phyloP scores from a whole-genome alignment of 1,140 invertebrate genomes.

The Papilio machaon region DNA sequence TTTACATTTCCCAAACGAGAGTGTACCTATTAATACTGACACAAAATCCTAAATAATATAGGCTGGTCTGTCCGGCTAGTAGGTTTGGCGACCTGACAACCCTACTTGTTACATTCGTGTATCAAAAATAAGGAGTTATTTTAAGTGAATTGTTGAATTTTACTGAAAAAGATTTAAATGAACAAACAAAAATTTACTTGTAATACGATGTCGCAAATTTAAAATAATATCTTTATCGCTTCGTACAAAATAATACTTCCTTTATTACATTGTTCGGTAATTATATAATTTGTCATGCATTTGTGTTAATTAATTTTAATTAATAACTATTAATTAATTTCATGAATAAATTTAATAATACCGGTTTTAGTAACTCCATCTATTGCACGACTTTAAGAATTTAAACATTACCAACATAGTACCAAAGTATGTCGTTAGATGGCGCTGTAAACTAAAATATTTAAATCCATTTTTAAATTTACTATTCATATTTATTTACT shows the following conservation, averaged over 20 bases:
- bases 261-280: constrained; percentile 5
- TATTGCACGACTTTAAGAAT: neutral
- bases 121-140: too few species aligned
- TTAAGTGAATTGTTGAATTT: too few species aligned
- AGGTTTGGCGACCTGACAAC: too few species aligned
- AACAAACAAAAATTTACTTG: too few species aligned
- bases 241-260: neutral
- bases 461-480: neutral
- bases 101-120: too few species aligned
- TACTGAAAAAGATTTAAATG: too few species aligned
- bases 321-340: too few species aligned
- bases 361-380: neutral
- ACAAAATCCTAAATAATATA: too few species aligned
- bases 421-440: constrained; percentile 29
- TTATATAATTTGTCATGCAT: neutral
- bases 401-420: neutral
- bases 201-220: neutral
- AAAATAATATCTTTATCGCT: neutral
- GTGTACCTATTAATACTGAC: too few species aligned
- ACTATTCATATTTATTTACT: neutral
- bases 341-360: neutral
- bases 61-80: too few species aligned
- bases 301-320: neutral
- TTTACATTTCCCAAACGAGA: too few species aligned
- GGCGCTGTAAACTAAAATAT: neutral